Conservation (phyloP, 1,140 invertebrate genomes). For the Euwallacea fornicatus region DNA sequence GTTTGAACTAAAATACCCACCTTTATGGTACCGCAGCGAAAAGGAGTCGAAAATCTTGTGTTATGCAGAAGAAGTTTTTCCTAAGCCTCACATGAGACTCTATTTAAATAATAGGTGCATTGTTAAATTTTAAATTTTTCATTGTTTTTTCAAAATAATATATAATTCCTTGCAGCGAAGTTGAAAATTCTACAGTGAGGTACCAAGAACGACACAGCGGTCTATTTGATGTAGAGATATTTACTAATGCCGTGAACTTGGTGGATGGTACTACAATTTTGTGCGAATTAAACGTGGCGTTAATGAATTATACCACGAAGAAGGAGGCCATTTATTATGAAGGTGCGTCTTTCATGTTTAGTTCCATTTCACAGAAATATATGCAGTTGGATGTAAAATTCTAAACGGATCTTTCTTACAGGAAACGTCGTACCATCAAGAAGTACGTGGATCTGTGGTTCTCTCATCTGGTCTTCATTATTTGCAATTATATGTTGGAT, state of each 20-base stretch:
- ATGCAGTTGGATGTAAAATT: no score
- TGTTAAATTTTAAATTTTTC: neutral
- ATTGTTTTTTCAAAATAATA: neutral
- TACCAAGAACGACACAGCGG: slow-evolving; percentile 59
- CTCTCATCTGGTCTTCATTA: no score
- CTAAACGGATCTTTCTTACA: no score
- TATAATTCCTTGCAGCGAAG: slow-evolving; percentile 36
- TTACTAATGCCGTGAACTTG: slow-evolving; percentile 55
- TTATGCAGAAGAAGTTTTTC: slow-evolving; percentile 58
- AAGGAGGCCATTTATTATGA: slow-evolving; percentile 68
- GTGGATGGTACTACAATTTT: slow-evolving; percentile 64
- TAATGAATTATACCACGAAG: slow-evolving; percentile 64
- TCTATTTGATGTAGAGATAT: slow-evolving; percentile 46
- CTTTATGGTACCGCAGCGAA: slow-evolving; percentile 48
- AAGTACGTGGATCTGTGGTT: no score
- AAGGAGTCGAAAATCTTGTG: slow-evolving; percentile 57
- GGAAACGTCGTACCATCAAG: no score
- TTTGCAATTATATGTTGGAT: no score
- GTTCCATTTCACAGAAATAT: no score
- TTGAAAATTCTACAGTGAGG: slow-evolving; percentile 43
- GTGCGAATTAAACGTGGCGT: slow-evolving; percentile 66
- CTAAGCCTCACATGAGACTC: slow-evolving; percentile 59
- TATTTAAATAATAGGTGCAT: slow-evolving; percentile 56
- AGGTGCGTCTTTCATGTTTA: slow-evolving; percentile 53
- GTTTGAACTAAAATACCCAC: slow-evolving; percentile 54